Percentiles rank a stretch among this genome's conserved stretches.
Evolutionary conservation across 53 echinoderm and acorn worm species (phyloP).

Genomic region (Arbacia lixula): DNA sequence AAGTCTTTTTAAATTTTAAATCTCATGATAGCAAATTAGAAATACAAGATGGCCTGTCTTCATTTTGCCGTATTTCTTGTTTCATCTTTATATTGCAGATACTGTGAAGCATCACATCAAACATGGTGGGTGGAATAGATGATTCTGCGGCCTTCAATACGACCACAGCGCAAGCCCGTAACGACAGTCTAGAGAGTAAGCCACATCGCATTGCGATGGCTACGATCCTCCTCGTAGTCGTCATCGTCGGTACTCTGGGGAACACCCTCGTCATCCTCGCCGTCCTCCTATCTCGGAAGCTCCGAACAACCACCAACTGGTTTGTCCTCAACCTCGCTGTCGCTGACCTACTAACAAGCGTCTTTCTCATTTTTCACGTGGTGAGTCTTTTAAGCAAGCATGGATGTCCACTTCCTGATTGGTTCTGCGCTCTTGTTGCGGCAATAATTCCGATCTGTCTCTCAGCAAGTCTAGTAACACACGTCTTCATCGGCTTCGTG

Average conservation of each 20-base stretch:
- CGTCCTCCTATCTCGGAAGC: slow-evolving; percentile 18
- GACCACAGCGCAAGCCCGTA: too few relatives aligned
- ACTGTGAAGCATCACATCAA: too few relatives aligned
- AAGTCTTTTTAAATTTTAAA: too few relatives aligned
- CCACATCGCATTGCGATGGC: not conserved
- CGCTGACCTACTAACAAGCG: slow-evolving; percentile 8
- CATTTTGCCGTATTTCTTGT: too few relatives aligned
- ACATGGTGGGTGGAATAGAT: too few relatives aligned
- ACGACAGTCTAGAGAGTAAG: too few relatives aligned
- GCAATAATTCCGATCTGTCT: not conserved
- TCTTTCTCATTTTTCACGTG: not conserved
- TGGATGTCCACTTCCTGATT: not conserved
- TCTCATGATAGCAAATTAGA: too few relatives aligned
- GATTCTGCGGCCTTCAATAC: too few relatives aligned
- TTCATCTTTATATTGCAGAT: too few relatives aligned
- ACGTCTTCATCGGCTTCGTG: slow-evolving; percentile 1
- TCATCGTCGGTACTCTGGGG: not conserved
- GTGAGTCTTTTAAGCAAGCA: not conserved
- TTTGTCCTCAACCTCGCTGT: slow-evolving; percentile 20
- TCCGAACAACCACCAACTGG: slow-evolving; percentile 28
- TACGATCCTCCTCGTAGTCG: not conserved
- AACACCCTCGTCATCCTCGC: slow-evolving; percentile 19
- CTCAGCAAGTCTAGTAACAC: not conserved
- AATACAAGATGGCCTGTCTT: too few relatives aligned
- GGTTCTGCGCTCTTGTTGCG: not conserved